Evolutionary conservation across 2,888 invertebrate species (phyloP).

Genomic region (Idaea dimidiata): DNA sequence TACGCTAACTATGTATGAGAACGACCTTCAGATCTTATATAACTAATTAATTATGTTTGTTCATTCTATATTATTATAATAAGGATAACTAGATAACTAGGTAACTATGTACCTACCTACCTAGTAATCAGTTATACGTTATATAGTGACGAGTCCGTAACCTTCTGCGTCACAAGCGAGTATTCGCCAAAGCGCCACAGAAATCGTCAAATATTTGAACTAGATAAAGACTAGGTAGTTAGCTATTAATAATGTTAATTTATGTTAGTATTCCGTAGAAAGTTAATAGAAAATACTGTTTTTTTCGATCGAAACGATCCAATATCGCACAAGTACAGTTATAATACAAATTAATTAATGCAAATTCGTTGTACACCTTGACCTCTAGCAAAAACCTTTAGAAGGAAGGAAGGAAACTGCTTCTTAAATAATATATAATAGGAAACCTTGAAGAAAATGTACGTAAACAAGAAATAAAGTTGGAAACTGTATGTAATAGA

Average conservation of each 20-base stretch:
- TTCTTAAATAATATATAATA: background rate
- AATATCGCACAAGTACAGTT: background rate
- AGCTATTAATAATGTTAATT: background rate
- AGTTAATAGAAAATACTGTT: background rate
- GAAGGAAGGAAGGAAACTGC: background rate
- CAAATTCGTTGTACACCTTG: background rate
- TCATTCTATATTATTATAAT: too few relatives aligned
- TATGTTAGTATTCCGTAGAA: background rate
- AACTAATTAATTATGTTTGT: background rate
- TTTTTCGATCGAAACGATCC: background rate
- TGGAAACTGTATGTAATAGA: constrained; percentile 11
- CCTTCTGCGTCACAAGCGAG: too few relatives aligned
- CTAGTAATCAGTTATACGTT: too few relatives aligned
- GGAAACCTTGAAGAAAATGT: background rate
- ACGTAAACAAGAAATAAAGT: background rate
- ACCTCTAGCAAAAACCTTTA: background rate
- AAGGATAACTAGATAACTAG: too few relatives aligned
- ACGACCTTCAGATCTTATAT: background rate
- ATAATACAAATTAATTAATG: background rate
- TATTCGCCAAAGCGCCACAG: too few relatives aligned
- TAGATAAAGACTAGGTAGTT: background rate
- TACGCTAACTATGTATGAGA: background rate
- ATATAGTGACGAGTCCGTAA: too few relatives aligned
- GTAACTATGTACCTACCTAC: too few relatives aligned
- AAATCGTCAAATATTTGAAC: background rate